Base-by-base conservation (phyloP, 2,888 invertebrate genomes). In the Megamerina dolium region DNA sequence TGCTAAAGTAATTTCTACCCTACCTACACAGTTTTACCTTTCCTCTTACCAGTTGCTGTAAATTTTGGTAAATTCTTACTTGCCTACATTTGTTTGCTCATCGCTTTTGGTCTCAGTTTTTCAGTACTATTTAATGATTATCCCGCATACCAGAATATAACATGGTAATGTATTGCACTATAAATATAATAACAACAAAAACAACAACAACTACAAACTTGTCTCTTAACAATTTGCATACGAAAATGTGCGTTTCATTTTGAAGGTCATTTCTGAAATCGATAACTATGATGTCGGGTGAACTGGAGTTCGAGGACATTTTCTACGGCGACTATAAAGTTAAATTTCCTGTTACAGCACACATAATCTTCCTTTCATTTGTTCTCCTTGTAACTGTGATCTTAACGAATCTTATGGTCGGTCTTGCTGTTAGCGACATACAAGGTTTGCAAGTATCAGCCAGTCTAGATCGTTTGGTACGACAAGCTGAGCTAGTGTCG, bases 231-330 rank as follows among this genome's bases (percentile, higher is more conserved):
- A 23, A 6, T 5, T 14, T 31, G 31, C 16, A 31, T 14, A 13
- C 13, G 20, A 30, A 18, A 17, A 33, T 27, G 10, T 13, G 39
- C n/a, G 6, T 4, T 21, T n/a, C 18, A 32, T 17, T 23, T 9
- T 18, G 1, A n/a, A 63, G 66, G 60, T 63, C 67, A 0, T 60
- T 88, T 1, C 71, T 89, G 2, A 88, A 89, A 70, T 85, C 87
- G 0, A 79, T 89, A 12, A 84, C 88, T 57, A 89, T 90, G 89
- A 87, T 90, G 88, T 85, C 87, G 0, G 89, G 89, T 0, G 89
- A 90, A 66, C 64, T 89, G 37, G 88, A 88, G 63, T 87, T 85
- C 53, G 88, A 89, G 63, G 87, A 88, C 56, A 83, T 88, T 50
- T 89, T 88, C 63, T 87, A 84, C 54, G 75, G 74, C 30, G 75